phyloP scores from a whole-genome alignment of 1,140 invertebrate genomes.

The Maconellicoccus hirsutus region DNA sequence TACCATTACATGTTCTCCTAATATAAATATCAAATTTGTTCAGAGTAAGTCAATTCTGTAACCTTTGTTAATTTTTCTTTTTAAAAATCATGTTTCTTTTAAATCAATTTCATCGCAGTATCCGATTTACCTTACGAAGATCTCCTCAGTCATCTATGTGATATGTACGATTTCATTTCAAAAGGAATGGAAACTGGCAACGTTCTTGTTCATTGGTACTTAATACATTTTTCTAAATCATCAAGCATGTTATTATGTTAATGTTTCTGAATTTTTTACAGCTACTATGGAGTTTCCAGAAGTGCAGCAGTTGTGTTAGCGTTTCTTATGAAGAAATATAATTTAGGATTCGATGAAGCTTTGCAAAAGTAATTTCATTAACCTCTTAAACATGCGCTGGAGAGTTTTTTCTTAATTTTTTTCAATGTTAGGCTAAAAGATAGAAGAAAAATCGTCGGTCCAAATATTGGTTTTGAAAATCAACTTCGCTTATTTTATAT shows the following conservation, averaged over 20 bases:
- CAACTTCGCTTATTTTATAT: conserved; percentile 63
- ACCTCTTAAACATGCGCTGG: too few species aligned
- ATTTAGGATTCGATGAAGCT: conserved; percentile 55
- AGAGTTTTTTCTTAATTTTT: conserved; percentile 28
- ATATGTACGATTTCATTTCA: conserved; percentile 59
- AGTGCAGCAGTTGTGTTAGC: conserved; percentile 72
- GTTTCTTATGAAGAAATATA: conserved; percentile 71
- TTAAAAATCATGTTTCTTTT: conserved; percentile 5
- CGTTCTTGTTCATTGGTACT: conserved; percentile 66
- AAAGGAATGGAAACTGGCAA: conserved; percentile 44
- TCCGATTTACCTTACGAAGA: conserved; percentile 72
- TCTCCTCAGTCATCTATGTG: conserved; percentile 61
- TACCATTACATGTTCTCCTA: conserved; percentile 50
- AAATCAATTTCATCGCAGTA: conserved; percentile 39
- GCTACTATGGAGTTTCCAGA: conserved; percentile 73
- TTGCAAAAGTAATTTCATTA: conserved; percentile 40
- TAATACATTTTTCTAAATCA: conserved; percentile 21
- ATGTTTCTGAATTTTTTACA: conserved; percentile 32
- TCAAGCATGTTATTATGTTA: neutral
- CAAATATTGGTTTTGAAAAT: conserved; percentile 60
- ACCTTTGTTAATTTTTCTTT: conserved; percentile 33
- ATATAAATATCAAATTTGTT: conserved; percentile 58
- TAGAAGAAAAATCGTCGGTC: conserved; percentile 51
- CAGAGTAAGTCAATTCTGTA: conserved; percentile 40
- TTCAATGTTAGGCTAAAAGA: conserved; percentile 44